Percentiles rank a stretch among this genome's conserved stretches.
phyloP scores from a whole-genome alignment of 2,113 vertebrate genomes.

The Gila orcuttii region DNA sequence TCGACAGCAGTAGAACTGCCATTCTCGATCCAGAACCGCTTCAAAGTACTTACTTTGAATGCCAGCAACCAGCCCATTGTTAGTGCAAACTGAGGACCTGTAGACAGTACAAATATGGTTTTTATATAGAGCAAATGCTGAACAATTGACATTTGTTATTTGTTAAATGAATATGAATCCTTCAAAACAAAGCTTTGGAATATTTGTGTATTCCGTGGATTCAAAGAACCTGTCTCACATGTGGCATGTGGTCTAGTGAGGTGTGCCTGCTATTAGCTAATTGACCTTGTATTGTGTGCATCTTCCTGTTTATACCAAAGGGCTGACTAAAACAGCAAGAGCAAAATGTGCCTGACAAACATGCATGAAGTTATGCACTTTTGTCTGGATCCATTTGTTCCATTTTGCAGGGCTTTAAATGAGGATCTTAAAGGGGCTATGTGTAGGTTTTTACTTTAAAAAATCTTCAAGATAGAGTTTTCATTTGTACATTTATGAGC shows the following conservation, averaged over 20 bases:
- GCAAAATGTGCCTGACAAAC: neutral
- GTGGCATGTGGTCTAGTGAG: neutral
- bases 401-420: neutral
- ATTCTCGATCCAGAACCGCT: constrained; percentile 91
- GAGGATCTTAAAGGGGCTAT: neutral
- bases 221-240: neutral
- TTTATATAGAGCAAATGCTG: neutral
- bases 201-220: neutral
- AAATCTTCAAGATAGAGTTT: too few species aligned
- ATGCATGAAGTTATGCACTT: neutral
- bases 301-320: constrained; percentile 30
- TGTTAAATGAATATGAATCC: neutral
- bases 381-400: neutral
- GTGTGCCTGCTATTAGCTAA: neutral
- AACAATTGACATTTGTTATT: neutral
- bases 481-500: too few species aligned
- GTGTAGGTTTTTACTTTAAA: too few species aligned
- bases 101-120: constrained; percentile 33
- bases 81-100: constrained; percentile 94
- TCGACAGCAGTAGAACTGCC: constrained; percentile 97
- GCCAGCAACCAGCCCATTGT: constrained; percentile 92
- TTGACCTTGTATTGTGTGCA: constrained; percentile 22
- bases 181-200: neutral
- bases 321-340: neutral
- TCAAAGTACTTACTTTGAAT: constrained; percentile 95